Evolutionary conservation across 2,113 vertebrate genomes (phyloP).

Genomic region (Barnardius zonarius): DNA sequence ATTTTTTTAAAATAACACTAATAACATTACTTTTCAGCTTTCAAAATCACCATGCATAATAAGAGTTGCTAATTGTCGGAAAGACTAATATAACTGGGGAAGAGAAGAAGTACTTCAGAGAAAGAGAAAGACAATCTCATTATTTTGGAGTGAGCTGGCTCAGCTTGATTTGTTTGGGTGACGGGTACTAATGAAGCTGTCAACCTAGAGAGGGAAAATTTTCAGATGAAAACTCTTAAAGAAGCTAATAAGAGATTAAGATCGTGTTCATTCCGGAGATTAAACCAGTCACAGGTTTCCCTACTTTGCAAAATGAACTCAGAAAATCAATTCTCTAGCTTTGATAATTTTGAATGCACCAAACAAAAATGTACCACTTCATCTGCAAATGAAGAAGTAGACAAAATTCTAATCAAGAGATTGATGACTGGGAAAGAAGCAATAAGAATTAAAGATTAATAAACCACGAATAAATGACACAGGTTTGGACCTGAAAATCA

Average conservation of each 20-base stretch:
- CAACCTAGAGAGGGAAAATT: neutral
- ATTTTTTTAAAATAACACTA: neutral
- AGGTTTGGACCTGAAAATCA: neutral
- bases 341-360: neutral
- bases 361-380: neutral
- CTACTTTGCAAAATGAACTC: neutral
- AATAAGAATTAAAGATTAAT: neutral
- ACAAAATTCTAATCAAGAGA: neutral
- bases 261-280: neutral
- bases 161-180: neutral
- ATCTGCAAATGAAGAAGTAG: neutral
- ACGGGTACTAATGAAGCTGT: neutral
- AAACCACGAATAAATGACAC: neutral
- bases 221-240: neutral
- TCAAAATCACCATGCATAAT: neutral
- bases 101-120: neutral
- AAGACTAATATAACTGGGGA: neutral
- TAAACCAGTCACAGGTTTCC: neutral
- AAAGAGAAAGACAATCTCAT: neutral
- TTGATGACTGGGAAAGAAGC: neutral
- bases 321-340: neutral
- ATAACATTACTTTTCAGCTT: neutral
- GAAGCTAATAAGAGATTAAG: neutral
- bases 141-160: neutral
- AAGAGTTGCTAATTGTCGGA: neutral